phyloP scores from a whole-genome alignment of 2,888 invertebrate genomes.

The Endomychus coccineus region DNA sequence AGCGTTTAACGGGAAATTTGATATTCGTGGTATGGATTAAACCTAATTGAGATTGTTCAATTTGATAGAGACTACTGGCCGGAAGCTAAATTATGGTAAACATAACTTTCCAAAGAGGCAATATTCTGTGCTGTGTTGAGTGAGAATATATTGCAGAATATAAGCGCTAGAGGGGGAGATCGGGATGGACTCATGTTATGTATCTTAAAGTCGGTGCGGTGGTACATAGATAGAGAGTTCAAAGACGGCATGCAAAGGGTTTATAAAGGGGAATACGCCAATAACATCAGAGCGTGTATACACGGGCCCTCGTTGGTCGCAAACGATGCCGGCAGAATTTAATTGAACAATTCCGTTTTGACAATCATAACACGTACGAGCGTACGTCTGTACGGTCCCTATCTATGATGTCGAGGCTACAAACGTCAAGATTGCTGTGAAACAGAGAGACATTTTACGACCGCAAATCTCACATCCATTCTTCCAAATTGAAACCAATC shows the following conservation, averaged over 20 bases:
- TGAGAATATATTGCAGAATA: no score
- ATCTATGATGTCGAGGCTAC: slow-evolving; percentile 16
- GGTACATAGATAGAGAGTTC: background rate
- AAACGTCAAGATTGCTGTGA: slow-evolving; percentile 17
- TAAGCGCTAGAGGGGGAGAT: no score
- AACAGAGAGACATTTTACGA: slow-evolving; percentile 2
- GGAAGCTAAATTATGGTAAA: no score
- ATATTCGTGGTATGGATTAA: no score
- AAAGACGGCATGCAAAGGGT: slow-evolving; percentile 3
- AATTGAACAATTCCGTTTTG: slow-evolving; percentile 32
- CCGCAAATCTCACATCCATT: slow-evolving; percentile 2
- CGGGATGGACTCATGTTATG: no score
- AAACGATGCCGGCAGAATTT: slow-evolving; percentile 33
- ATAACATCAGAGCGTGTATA: slow-evolving; percentile 32
- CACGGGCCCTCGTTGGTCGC: slow-evolving; percentile 33
- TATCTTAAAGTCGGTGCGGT: no score
- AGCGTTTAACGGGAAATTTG: no score
- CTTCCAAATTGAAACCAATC: no score
- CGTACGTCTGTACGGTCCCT: slow-evolving; percentile 22
- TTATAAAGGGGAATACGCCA: slow-evolving; percentile 24
- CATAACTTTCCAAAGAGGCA: no score
- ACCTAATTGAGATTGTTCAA: no score
- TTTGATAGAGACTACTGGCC: no score
- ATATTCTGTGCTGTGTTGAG: no score
- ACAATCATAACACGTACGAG: slow-evolving; percentile 33